Evolutionary conservation across 2,113 vertebrate genomes (phyloP).

Genomic region (Caranx ignobilis): DNA sequence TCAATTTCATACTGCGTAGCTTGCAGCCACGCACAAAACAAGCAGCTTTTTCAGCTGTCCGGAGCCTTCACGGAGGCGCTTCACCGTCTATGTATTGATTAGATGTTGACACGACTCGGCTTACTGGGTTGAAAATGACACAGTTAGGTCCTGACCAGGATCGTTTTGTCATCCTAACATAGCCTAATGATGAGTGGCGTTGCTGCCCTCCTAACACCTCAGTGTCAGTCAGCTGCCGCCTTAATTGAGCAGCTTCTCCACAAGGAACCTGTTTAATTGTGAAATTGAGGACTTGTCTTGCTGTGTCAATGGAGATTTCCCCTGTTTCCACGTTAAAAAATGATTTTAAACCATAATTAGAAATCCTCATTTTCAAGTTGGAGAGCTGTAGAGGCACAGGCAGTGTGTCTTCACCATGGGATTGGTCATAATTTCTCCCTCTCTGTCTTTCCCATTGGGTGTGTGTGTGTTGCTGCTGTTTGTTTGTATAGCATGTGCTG

Average conservation of each 20-base stretch:
- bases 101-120: constrained; percentile 26
- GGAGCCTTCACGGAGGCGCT: constrained; percentile 32
- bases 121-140: constrained; percentile 15
- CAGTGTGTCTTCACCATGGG: not conserved
- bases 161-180: not conserved
- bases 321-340: not conserved
- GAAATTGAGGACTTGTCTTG: constrained; percentile 16
- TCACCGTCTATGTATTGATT: constrained; percentile 32
- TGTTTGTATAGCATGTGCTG: not conserved
- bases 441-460: not conserved
- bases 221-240: constrained; percentile 3
- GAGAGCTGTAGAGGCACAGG: constrained; percentile 11
- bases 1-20: constrained; percentile 80
- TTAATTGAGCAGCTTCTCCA: constrained; percentile 14
- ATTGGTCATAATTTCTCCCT: not conserved
- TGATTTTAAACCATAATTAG: not conserved
- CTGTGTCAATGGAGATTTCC: not conserved
- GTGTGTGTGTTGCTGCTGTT: not conserved
- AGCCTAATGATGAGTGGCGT: not conserved
- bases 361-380: constrained; percentile 30
- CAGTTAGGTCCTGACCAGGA: not conserved
- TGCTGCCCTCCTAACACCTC: not conserved
- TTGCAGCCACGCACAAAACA: constrained; percentile 64
- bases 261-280: not conserved
- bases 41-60: constrained; percentile 44